Evolutionary conservation across 2,113 vertebrate genomes (phyloP).

Genomic region (Variabilichromis moorii): DNA sequence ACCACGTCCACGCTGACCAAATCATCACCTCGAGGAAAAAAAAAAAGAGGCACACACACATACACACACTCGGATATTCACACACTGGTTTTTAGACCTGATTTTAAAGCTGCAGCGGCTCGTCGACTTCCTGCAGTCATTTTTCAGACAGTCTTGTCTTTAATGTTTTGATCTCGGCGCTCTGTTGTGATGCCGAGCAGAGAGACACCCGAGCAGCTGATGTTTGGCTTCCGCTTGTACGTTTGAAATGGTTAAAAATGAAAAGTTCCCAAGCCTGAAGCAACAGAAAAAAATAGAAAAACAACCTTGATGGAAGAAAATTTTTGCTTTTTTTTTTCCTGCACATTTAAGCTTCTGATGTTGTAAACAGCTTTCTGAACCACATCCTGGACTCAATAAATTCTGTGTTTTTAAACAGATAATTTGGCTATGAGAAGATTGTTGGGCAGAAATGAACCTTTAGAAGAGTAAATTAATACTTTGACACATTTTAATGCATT

Average conservation of each 20-base stretch:
- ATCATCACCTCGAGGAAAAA: background rate
- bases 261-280: background rate
- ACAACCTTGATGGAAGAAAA: background rate
- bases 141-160: background rate
- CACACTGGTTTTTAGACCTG: background rate
- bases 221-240: background rate
- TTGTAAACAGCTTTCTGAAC: background rate
- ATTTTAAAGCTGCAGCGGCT: background rate
- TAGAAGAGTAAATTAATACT: background rate
- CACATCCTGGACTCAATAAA: background rate
- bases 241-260: background rate
- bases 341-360: background rate
- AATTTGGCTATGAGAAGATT: background rate
- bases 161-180: background rate
- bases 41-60: background rate
- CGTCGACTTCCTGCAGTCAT: background rate
- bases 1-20: background rate
- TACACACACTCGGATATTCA: background rate
- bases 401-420: background rate
- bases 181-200: background rate
- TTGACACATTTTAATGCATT: background rate
- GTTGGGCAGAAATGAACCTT: background rate
- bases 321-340: background rate
- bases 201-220: background rate
- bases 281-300: background rate